These are phyloP conservation scores for Heteractis magnifica DNA, from an alignment of 92 coral and sea anemone genomes.

Conservation along the genomic window DNA sequence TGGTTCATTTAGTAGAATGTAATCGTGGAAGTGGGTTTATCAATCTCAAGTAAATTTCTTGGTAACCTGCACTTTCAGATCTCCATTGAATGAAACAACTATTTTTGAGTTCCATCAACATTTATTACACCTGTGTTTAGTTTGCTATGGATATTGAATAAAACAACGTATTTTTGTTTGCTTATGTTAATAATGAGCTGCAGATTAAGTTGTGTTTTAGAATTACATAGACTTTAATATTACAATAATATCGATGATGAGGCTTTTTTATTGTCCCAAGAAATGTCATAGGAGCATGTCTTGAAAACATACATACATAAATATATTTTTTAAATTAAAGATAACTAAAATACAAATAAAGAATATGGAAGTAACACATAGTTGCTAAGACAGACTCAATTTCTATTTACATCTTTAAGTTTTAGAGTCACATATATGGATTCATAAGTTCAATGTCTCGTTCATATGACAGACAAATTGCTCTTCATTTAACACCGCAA, in stretches of 20 bases:
- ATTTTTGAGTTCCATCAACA: background rate
- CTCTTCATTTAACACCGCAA: too few relatives aligned
- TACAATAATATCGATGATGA: background rate
- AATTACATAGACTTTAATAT: background rate
- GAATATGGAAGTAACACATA: background rate
- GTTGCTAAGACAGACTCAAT: background rate
- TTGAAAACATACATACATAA: background rate
- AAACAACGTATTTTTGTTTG: background rate
- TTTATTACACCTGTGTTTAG: background rate
- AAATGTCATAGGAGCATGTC: background rate
- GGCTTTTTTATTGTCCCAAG: background rate
- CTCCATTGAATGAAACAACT: too few relatives aligned
- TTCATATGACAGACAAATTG: too few relatives aligned
- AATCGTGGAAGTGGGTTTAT: background rate
- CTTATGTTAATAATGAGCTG: background rate
- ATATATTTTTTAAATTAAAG: background rate
- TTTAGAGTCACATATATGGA: background rate
- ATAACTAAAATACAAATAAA: background rate
- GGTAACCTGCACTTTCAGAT: background rate
- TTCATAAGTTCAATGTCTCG: too few relatives aligned
- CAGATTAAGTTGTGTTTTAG: background rate
- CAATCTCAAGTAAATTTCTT: background rate
- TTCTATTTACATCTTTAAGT: background rate
- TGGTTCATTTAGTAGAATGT: background rate
- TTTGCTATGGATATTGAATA: background rate